Evolutionary conservation across 1,140 invertebrate genomes (phyloP), one percentile per base, ranked within the genome.

Genomic region (Aphidius gifuensis): DNA sequence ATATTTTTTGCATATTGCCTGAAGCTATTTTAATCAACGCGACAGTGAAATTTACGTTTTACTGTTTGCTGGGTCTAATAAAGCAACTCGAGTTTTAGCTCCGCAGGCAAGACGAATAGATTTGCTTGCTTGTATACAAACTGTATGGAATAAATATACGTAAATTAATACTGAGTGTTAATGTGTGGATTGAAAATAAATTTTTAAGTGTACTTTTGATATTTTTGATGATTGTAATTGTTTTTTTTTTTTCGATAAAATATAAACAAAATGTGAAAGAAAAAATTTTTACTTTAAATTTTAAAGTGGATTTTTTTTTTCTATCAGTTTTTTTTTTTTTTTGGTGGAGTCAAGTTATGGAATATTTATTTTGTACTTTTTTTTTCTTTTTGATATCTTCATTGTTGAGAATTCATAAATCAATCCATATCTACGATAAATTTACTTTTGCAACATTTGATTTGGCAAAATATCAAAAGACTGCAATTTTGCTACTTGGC

Each of bases 401-500:
- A 11, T 55, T 55, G 5, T 23, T 40, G 8, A 11, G 6, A 6
- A 38, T 51, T 55, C 9, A 40, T 40, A 8, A 55, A 44, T 43
- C 53, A 55, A 59, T 48, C 3, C n/a, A 49, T 6, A 16, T 43
- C 16, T 8, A 45, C 38, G 32, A 21, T 62, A 53, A 49, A 57
- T 63, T 16, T 48, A 43, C 55, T 4, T 54, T 51, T 56, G 49
- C 44, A 50, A 58, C 55, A 63, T 63, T 63, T 56, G 61, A 63
- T 58, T 63, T 63, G 61, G 61, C 61, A 63, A 9, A 53, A 16
- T 51, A 50, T 53, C 53, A 53, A 42, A 42, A 58, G 44, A 51
- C 48, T 58, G 39, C 55, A 63, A 53, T 63, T 48, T 63, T 63
- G 55, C 56, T 57, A 58, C 51, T 63, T 58, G 61, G 57, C 57